phyloP scores from a whole-genome alignment of 2,888 invertebrate genomes.

The Plusia festucae region DNA sequence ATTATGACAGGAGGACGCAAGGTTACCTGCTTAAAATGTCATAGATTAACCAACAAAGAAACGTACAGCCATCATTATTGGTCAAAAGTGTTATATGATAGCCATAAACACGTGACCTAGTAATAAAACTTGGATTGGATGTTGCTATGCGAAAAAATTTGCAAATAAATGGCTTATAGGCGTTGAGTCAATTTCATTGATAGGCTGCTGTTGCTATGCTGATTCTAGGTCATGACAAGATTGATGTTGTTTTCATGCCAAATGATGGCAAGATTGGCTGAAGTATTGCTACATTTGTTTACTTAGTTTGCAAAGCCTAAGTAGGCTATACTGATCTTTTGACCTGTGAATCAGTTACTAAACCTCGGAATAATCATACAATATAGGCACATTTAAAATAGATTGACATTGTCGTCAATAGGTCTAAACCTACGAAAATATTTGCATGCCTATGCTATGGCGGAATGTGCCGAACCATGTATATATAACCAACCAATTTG shows the following conservation, averaged over 20 bases:
- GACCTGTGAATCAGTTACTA: neutral
- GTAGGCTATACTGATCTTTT: neutral
- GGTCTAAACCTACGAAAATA: too few relatives aligned
- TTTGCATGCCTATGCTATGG: too few relatives aligned
- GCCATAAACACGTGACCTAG: slow-evolving; percentile 18
- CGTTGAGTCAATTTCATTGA: neutral
- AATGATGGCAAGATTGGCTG: neutral
- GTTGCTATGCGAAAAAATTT: slow-evolving; percentile 23
- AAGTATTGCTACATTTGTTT: neutral
- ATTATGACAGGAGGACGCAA: slow-evolving; percentile 29
- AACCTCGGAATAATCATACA: neutral
- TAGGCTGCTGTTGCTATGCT: neutral
- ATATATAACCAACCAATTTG: too few relatives aligned
- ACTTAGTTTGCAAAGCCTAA: neutral
- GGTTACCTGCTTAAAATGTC: slow-evolving; percentile 27
- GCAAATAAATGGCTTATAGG: neutral
- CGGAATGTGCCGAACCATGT: too few relatives aligned
- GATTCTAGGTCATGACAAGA: neutral
- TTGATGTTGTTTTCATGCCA: neutral
- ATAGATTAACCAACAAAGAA: slow-evolving; percentile 20
- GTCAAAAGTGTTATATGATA: neutral
- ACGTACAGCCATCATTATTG: neutral
- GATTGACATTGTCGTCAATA: too few relatives aligned
- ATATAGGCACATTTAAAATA: too few relatives aligned
- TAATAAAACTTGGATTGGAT: slow-evolving; percentile 18